Evolutionary conservation across 1,140 invertebrate genomes (phyloP).

Genomic region (Watersipora subatra): DNA sequence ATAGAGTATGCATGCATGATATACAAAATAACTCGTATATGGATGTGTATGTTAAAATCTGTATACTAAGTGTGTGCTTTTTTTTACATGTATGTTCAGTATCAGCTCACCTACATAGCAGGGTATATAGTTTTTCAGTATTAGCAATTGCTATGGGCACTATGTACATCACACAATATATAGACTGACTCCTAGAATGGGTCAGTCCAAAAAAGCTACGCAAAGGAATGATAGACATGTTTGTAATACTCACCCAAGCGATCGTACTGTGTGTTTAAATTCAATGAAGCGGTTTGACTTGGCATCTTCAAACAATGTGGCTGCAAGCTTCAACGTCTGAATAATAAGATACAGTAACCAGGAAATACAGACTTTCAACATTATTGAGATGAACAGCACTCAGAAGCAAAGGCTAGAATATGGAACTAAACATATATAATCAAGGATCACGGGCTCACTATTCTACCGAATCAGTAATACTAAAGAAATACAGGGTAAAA

Average conservation of each 20-base stretch:
- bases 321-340: slow-evolving; percentile 34
- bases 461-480: too few species aligned
- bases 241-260: slow-evolving; percentile 30
- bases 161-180: not conserved
- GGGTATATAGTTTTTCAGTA: not conserved
- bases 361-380: too few species aligned
- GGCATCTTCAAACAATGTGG: slow-evolving; percentile 40
- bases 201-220: not conserved
- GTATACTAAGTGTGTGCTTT: not conserved
- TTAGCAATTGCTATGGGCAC: not conserved
- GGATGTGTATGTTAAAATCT: not conserved
- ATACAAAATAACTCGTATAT: not conserved
- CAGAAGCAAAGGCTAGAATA: too few species aligned
- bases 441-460: too few species aligned
- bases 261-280: slow-evolving; percentile 33
- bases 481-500: too few species aligned
- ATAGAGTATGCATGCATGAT: not conserved
- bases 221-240: not conserved
- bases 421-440: too few species aligned
- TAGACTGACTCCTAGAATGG: not conserved
- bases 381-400: too few species aligned
- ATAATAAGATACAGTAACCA: too few species aligned
- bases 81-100: not conserved
- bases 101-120: not conserved
- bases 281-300: slow-evolving; percentile 36